Evolutionary conservation across 1,140 invertebrate genomes (phyloP).

Genomic region (Ericerus pela): DNA sequence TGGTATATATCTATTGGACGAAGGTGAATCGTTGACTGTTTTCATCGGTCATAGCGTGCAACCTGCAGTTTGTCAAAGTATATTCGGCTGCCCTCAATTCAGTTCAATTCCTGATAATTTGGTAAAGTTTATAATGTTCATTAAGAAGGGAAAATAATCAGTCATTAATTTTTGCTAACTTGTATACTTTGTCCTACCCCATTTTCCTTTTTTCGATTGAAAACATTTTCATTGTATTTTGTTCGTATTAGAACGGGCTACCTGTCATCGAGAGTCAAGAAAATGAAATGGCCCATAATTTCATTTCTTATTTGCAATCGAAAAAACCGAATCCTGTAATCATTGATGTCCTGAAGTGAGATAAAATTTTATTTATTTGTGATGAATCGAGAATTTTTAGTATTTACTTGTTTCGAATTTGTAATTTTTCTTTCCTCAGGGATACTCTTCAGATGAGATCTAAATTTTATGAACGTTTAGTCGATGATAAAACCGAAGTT

Average conservation of each 20-base stretch:
- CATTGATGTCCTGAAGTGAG: not conserved
- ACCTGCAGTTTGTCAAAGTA: constrained; percentile 54
- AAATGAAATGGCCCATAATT: constrained; percentile 17
- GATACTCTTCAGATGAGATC: constrained; percentile 74
- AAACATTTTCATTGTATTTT: not conserved
- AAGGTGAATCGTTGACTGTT: constrained; percentile 65
- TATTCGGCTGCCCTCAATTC: constrained; percentile 49
- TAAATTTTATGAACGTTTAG: constrained; percentile 71
- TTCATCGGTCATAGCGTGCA: constrained; percentile 73
- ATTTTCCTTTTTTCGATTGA: not conserved
- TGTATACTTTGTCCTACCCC: not conserved
- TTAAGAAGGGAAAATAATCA: not conserved
- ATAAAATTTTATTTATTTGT: constrained; percentile 6
- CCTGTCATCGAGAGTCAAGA: constrained; percentile 15
- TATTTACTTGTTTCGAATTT: too few species aligned
- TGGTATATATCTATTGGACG: constrained; percentile 85
- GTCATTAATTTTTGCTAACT: not conserved
- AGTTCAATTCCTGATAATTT: constrained; percentile 45
- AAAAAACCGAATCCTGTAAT: constrained; percentile 8
- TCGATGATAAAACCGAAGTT: constrained; percentile 88
- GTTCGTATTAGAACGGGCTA: not conserved
- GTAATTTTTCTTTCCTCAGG: too few species aligned
- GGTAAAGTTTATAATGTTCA: constrained; percentile 34
- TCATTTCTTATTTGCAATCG: not conserved
- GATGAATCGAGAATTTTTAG: constrained; percentile 15